Evolutionary conservation across 1,140 invertebrate genomes (phyloP).

Genomic region (Drosophila nasuta): DNA sequence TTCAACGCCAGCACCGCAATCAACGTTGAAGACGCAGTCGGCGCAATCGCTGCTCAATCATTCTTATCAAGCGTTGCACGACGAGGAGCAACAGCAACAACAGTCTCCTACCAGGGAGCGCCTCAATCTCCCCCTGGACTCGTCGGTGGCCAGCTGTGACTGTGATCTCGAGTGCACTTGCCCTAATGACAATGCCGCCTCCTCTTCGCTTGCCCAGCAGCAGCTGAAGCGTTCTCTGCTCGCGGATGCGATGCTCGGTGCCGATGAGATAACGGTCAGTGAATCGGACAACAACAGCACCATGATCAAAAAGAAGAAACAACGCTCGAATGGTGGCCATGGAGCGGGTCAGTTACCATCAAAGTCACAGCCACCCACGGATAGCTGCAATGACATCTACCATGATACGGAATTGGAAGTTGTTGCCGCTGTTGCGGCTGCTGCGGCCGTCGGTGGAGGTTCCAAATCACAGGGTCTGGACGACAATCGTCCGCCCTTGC

Average conservation of each 20-base stretch:
- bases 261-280: slow-evolving; percentile 81
- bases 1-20: slow-evolving; percentile 24
- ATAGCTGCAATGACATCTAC: slow-evolving; percentile 71
- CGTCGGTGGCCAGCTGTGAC: slow-evolving; percentile 62
- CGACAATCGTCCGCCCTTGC: slow-evolving; percentile 79
- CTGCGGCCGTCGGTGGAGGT: slow-evolving; percentile 43
- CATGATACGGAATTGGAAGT: slow-evolving; percentile 74
- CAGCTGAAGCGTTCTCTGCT: slow-evolving; percentile 67
- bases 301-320: slow-evolving; percentile 77
- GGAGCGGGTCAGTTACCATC: slow-evolving; percentile 48
- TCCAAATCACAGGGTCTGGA: slow-evolving; percentile 61
- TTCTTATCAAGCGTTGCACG: slow-evolving; percentile 75
- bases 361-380: slow-evolving; percentile 50
- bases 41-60: slow-evolving; percentile 79
- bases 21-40: slow-evolving; percentile 62
- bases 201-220: slow-evolving; percentile 44
- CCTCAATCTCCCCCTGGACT: slow-evolving; percentile 60
- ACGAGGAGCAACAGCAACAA: slow-evolving; percentile 54
- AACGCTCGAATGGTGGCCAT: slow-evolving; percentile 33
- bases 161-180: slow-evolving; percentile 80
- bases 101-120: slow-evolving; percentile 25
- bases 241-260: slow-evolving; percentile 76
- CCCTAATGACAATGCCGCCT: slow-evolving; percentile 25
- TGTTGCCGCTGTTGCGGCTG: slow-evolving; percentile 46
- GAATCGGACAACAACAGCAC: slow-evolving; percentile 84